Percentiles rank a stretch among this genome's conserved stretches.
phyloP scores from a whole-genome alignment of 2,797 vertebrate species.

The Dallia pectoralis region DNA sequence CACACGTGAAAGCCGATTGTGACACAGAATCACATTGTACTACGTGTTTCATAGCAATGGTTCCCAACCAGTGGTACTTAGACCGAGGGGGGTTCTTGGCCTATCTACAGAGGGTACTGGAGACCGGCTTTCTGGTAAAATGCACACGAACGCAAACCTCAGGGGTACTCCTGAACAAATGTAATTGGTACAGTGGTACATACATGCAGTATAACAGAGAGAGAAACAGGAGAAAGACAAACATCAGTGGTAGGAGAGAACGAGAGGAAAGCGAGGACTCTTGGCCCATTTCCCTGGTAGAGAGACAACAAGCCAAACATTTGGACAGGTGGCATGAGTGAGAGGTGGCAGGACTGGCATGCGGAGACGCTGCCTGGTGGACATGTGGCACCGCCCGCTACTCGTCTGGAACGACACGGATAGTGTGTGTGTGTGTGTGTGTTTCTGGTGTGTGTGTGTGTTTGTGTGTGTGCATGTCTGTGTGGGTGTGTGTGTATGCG shows the following conservation, averaged over 20 bases:
- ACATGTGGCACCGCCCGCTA: constrained; percentile 70
- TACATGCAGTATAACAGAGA: background rate
- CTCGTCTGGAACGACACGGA: constrained; percentile 55
- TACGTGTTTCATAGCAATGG: constrained; percentile 1
- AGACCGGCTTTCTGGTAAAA: no score
- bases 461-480: background rate
- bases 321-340: constrained; percentile 69
- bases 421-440: constrained; percentile 20
- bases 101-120: no score
- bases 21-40: background rate
- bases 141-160: background rate
- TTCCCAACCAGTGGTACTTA: no score
- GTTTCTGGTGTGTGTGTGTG: background rate
- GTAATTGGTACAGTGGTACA: background rate
- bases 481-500: constrained; percentile 24
- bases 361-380: constrained; percentile 64
- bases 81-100: no score
- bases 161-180: background rate
- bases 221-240: background rate
- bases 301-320: constrained; percentile 63
- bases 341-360: constrained; percentile 64
- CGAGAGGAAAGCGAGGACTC: constrained; percentile 34
- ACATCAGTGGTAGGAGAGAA: background rate
- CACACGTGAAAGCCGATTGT: background rate
- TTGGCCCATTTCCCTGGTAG: constrained; percentile 62